These are phyloP conservation scores for Calosoma granatense DNA, from an alignment of 1,140 invertebrate species.

Conservation along the genomic window DNA sequence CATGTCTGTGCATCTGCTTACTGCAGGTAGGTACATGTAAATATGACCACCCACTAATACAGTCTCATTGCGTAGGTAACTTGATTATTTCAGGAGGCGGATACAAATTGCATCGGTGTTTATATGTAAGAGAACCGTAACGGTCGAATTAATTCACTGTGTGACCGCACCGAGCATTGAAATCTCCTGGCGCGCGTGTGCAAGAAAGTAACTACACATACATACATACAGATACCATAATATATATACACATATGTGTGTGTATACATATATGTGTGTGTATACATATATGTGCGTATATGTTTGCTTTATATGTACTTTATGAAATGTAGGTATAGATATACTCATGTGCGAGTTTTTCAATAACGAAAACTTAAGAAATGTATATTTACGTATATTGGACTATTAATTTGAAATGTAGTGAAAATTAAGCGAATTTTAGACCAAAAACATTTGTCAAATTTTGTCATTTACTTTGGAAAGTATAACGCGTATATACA, in stretches of 20 bases:
- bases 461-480: too few relatives aligned
- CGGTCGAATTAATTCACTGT: not conserved
- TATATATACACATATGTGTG: constrained; percentile 1
- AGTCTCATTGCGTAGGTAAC: not conserved
- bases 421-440: too few relatives aligned
- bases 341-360: too few relatives aligned
- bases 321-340: not conserved
- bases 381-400: too few relatives aligned
- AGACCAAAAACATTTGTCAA: too few relatives aligned
- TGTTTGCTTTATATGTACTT: not conserved
- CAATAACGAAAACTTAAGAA: too few relatives aligned
- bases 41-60: not conserved
- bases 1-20: too few relatives aligned
- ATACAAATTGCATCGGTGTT: not conserved
- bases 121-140: not conserved
- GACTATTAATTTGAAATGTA: too few relatives aligned
- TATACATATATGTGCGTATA: not conserved
- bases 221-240: not conserved
- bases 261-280: not conserved
- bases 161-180: not conserved
- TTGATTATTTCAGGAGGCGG: not conserved
- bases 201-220: not conserved
- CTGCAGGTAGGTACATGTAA: too few relatives aligned
- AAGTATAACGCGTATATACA: too few relatives aligned
- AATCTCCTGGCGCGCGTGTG: not conserved